phyloP scores from a whole-genome alignment of 2,888 invertebrate genomes.

The Polymixis lichenea region DNA sequence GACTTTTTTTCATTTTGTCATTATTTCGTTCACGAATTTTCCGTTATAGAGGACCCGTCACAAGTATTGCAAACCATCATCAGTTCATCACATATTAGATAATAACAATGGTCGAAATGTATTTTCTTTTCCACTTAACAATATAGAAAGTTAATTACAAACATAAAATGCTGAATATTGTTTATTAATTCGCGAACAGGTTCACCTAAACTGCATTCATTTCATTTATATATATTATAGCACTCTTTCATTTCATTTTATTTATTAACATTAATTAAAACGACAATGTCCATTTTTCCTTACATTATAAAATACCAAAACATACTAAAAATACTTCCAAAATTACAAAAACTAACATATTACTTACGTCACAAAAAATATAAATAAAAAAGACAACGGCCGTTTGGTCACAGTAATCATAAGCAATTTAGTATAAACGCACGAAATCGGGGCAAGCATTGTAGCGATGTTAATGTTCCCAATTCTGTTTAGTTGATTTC shows the following conservation, averaged over 20 bases:
- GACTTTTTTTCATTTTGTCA: not conserved
- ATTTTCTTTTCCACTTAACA: too few species aligned
- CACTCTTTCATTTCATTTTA: not conserved
- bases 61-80: not conserved
- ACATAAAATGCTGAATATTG: not conserved
- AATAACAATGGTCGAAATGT: too few species aligned
- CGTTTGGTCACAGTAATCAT: slow-evolving; percentile 83
- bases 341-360: slow-evolving; percentile 69
- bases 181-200: not conserved
- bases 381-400: slow-evolving; percentile 58
- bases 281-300: slow-evolving; percentile 29
- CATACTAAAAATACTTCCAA: slow-evolving; percentile 57
- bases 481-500: slow-evolving; percentile 90
- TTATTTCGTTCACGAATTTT: not conserved
- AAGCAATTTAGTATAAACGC: slow-evolving; percentile 85
- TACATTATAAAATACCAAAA: slow-evolving; percentile 53
- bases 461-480: slow-evolving; percentile 87
- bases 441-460: slow-evolving; percentile 84
- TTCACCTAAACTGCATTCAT: not conserved
- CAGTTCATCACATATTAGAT: too few species aligned
- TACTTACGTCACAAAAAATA: slow-evolving; percentile 63
- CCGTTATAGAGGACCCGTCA: too few species aligned
- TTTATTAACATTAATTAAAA: slow-evolving; percentile 29
- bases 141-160: too few species aligned
- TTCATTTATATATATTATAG: not conserved